These are phyloP conservation scores for Altica lythri DNA, from an alignment of 2,888 invertebrate species.

Conservation along the genomic window DNA sequence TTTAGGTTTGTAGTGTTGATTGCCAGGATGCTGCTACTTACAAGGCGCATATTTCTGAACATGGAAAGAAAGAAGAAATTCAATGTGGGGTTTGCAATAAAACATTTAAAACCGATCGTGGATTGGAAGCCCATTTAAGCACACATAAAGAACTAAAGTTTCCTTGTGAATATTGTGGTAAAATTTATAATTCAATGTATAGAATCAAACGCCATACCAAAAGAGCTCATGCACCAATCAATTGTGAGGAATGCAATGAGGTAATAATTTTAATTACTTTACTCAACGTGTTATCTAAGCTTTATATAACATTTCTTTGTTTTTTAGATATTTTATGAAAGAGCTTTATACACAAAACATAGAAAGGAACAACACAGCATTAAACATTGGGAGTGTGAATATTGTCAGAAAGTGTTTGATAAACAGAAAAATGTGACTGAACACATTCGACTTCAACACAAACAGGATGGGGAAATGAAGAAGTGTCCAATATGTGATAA, in stretches of 20 bases:
- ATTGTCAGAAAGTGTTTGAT: constrained; percentile 45
- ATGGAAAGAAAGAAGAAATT: constrained; percentile 41
- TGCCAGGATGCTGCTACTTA: constrained; percentile 37
- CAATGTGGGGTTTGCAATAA: constrained; percentile 45
- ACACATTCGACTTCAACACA: constrained; percentile 55
- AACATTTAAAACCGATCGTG: constrained; percentile 43
- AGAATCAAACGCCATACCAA: constrained; percentile 46
- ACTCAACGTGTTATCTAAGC: too few relatives aligned
- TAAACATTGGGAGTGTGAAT: constrained; percentile 41
- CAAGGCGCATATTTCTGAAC: constrained; percentile 41
- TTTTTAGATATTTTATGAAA: constrained; percentile 45
- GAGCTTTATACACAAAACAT: constrained; percentile 45
- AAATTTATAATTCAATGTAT: constrained; percentile 45
- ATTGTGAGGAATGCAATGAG: constrained; percentile 46
- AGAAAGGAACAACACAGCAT: constrained; percentile 41
- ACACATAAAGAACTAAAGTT: constrained; percentile 46
- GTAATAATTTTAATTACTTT: constrained; percentile 21
- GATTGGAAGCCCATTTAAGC: constrained; percentile 43
- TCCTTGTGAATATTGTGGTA: constrained; percentile 48
- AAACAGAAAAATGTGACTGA: constrained; percentile 47
- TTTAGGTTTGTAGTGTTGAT: constrained; percentile 42
- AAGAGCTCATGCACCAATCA: constrained; percentile 46
- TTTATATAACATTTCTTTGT: too few relatives aligned
- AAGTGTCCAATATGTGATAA: constrained; percentile 62
- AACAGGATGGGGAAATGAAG: constrained; percentile 60